Evolutionary conservation across 2,888 invertebrate genomes (phyloP).

Genomic region (Nasonovia ribisnigri): DNA sequence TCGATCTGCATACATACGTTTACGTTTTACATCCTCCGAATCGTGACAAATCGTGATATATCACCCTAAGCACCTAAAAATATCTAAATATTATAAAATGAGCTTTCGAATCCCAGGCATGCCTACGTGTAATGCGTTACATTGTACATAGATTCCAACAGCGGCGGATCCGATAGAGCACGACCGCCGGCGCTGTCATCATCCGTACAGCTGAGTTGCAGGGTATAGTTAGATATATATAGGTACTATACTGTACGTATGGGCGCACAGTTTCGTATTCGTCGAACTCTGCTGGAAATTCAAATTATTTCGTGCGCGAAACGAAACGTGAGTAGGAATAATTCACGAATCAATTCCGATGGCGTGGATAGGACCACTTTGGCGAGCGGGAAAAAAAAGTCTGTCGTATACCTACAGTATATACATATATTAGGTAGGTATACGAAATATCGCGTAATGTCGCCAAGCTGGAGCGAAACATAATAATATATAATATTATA

Average conservation of each 20-base stretch:
- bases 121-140: not conserved
- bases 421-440: not conserved
- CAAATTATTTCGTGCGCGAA: constrained; percentile 57
- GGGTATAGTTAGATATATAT: not conserved
- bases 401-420: not conserved
- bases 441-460: not conserved
- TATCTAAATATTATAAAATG: not conserved
- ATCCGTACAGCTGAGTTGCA: not conserved
- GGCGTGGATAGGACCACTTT: constrained; percentile 53
- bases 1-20: not conserved
- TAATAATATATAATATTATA: constrained; percentile 18
- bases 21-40: not conserved
- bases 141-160: not conserved
- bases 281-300: constrained; percentile 35
- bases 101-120: constrained; percentile 29
- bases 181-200: not conserved
- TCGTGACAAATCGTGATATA: not conserved
- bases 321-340: constrained; percentile 59
- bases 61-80: not conserved
- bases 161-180: constrained; percentile 29
- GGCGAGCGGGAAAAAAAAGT: constrained; percentile 13
- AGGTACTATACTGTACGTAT: not conserved
- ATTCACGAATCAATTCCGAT: constrained; percentile 50
- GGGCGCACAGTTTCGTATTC: not conserved
- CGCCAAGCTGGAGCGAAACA: not conserved